Conservation (phyloP, 2,113 vertebrate genomes). For the Callospermophilus lateralis region DNA sequence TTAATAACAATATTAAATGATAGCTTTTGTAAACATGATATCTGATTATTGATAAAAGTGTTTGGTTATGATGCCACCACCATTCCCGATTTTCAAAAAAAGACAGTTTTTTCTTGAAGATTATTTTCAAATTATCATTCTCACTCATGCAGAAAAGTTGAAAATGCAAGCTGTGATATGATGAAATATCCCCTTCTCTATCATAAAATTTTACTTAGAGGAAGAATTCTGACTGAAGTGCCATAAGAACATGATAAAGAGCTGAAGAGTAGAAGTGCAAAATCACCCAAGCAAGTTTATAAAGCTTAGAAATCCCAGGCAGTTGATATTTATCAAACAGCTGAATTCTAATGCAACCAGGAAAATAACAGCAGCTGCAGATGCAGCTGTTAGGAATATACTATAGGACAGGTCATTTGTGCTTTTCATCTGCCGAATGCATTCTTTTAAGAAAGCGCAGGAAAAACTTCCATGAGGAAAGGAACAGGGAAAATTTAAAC, state of each 20-base stretch:
- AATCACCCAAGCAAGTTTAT: slow-evolving; percentile 78
- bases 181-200: slow-evolving; percentile 50
- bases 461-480: slow-evolving; percentile 57
- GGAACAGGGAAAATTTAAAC: slow-evolving; percentile 38
- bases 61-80: slow-evolving; percentile 47
- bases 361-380: slow-evolving; percentile 72
- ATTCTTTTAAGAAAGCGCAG: slow-evolving; percentile 11
- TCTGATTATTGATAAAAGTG: slow-evolving; percentile 56
- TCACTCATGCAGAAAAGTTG: slow-evolving; percentile 62
- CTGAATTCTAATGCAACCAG: slow-evolving; percentile 75
- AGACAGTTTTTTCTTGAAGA: slow-evolving; percentile 10
- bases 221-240: slow-evolving; percentile 61
- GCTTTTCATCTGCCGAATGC: slow-evolving; percentile 66
- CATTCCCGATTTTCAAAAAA: slow-evolving; percentile 63
- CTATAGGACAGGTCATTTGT: slow-evolving; percentile 57
- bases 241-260: slow-evolving; percentile 62
- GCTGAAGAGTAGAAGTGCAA: slow-evolving; percentile 55
- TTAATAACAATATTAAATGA: slow-evolving; percentile 40
- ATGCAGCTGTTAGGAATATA: slow-evolving; percentile 65
- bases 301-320: slow-evolving; percentile 66
- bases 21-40: slow-evolving; percentile 9
- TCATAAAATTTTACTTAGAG: slow-evolving; percentile 75
- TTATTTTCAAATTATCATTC: slow-evolving; percentile 62
- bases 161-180: slow-evolving; percentile 59
- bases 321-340: slow-evolving; percentile 77